Conservation (phyloP, 2,888 invertebrate genomes). For the Frankliniella intonsa region DNA sequence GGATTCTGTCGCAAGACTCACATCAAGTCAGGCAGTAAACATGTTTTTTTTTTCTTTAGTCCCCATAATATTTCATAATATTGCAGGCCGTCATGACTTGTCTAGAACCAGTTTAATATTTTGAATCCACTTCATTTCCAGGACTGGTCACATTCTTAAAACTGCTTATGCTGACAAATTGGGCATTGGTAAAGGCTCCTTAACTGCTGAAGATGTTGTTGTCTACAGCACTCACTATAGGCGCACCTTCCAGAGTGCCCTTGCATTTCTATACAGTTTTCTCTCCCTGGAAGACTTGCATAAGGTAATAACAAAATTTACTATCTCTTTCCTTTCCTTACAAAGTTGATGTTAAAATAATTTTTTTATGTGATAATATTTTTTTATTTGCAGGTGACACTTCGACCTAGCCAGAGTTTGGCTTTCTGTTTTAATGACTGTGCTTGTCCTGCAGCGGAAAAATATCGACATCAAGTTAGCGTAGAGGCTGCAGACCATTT, state of each 20-base stretch:
- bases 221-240: slow-evolving; percentile 79
- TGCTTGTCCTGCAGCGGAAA: slow-evolving; percentile 67
- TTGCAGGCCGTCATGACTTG: background rate
- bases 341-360: too few species aligned
- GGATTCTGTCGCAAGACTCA: too few species aligned
- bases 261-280: slow-evolving; percentile 71
- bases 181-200: slow-evolving; percentile 57
- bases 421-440: slow-evolving; percentile 83
- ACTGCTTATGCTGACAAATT: slow-evolving; percentile 51
- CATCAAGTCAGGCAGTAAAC: too few species aligned
- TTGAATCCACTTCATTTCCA: slow-evolving; percentile 39
- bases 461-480: slow-evolving; percentile 49
- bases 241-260: slow-evolving; percentile 85
- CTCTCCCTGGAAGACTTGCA: slow-evolving; percentile 60
- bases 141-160: slow-evolving; percentile 65
- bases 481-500: slow-evolving; percentile 61
- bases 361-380: background rate
- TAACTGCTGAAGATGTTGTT: slow-evolving; percentile 55
- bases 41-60: background rate
- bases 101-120: background rate
- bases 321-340: background rate
- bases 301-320: slow-evolving; percentile 34
- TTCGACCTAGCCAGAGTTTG: slow-evolving; percentile 73
- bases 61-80: background rate
- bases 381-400: slow-evolving; percentile 49